Conservation (phyloP, 2,888 invertebrate species). For the Andrena hattorfiana region DNA sequence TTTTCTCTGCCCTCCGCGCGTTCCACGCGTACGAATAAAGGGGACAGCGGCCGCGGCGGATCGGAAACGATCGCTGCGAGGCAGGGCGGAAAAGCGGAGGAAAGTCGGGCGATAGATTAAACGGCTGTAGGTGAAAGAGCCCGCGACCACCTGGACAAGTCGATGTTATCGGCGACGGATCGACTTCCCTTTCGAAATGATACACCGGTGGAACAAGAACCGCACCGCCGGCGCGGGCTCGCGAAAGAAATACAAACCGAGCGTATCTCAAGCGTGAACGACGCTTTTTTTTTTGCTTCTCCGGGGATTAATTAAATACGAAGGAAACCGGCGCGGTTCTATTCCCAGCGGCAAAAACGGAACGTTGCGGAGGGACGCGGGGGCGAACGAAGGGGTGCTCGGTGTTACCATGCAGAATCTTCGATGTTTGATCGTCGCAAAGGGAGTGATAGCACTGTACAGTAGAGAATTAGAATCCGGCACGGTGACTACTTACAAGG, state of each 20-base stretch:
- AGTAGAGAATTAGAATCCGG: no score
- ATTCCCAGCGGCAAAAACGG: slow-evolving; percentile 4
- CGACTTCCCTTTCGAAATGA: slow-evolving; percentile 7
- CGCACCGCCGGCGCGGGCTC: slow-evolving; percentile 12
- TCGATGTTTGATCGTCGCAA: neutral
- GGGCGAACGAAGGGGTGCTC: neutral
- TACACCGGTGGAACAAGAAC: slow-evolving; percentile 24
- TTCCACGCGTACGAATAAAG: neutral
- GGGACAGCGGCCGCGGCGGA: slow-evolving; percentile 26
- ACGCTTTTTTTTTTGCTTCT: slow-evolving; percentile 17
- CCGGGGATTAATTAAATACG: slow-evolving; percentile 45
- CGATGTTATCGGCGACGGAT: neutral
- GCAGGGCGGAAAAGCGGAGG: no score
- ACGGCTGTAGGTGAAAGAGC: no score
- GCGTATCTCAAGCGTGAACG: slow-evolving; percentile 36
- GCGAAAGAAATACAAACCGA: slow-evolving; percentile 41
- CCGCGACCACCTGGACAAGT: neutral
- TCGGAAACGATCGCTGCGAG: neutral
- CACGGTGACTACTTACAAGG: no score
- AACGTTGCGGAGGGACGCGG: neutral
- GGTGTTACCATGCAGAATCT: slow-evolving; percentile 40
- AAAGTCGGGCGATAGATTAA: no score
- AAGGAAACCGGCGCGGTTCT: slow-evolving; percentile 37
- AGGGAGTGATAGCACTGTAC: neutral
- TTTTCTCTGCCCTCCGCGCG: slow-evolving; percentile 74